A percentile compares a stretch with the other conserved stretches of the same genome.
Evolutionary conservation across 2,113 vertebrate species (phyloP).

Genomic region (Prinia subflava): DNA sequence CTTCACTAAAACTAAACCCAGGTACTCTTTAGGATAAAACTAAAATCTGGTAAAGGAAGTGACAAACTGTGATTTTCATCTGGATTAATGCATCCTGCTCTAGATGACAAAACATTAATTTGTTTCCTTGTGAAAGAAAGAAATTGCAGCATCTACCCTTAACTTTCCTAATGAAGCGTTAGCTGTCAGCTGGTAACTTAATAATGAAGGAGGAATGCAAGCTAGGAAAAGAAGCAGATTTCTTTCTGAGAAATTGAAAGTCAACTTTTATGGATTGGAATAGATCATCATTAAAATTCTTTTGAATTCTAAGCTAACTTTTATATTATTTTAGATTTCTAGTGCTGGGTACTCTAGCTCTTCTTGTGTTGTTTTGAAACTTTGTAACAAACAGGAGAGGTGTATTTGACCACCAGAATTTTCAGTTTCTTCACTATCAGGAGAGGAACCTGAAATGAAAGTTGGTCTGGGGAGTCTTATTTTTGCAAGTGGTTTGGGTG

Average conservation of each 20-base stretch:
- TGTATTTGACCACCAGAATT: neutral
- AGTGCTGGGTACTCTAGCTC: neutral
- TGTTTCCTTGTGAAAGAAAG: neutral
- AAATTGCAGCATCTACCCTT: neutral
- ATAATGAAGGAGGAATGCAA: neutral
- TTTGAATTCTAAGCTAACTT: neutral
- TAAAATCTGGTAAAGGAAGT: neutral
- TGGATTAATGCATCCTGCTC: neutral
- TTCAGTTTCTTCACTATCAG: neutral
- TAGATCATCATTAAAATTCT: neutral
- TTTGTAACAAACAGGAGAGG: neutral
- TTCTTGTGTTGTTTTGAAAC: neutral
- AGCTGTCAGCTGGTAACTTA: neutral
- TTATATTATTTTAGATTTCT: neutral
- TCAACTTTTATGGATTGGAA: neutral
- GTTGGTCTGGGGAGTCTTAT: neutral
- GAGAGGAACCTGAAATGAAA: neutral
- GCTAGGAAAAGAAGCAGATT: neutral
- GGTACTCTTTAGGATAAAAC: neutral
- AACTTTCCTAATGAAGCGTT: neutral
- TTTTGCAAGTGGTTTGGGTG: neutral
- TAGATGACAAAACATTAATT: neutral
- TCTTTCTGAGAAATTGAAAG: neutral
- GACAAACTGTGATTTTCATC: neutral
- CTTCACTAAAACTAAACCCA: neutral